Evolutionary conservation across 1,140 invertebrate genomes (phyloP).

Genomic region (Ectropis grisescens): DNA sequence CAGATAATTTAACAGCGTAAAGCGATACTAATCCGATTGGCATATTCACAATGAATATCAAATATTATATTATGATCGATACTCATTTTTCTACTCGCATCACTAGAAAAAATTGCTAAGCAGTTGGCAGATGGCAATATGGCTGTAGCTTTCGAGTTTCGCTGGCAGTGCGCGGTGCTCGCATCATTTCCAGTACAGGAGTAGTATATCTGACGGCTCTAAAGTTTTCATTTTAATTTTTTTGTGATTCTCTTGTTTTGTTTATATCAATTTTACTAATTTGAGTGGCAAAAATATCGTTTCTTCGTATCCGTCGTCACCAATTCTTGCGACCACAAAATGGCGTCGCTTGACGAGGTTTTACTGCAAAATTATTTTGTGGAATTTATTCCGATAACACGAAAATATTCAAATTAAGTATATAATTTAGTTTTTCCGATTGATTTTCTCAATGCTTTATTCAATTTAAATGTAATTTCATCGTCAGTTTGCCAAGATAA

Average conservation of each 20-base stretch:
- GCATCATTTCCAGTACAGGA: constrained; percentile 48
- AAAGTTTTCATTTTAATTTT: constrained; percentile 64
- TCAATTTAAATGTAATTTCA: constrained; percentile 27
- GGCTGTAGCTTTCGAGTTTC: constrained; percentile 64
- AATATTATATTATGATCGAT: no score
- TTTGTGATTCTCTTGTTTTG: constrained; percentile 46
- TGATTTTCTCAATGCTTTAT: constrained; percentile 49
- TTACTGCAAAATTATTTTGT: constrained; percentile 63
- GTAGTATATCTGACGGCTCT: constrained; percentile 52
- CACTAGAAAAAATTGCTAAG: no score
- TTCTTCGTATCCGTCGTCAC: constrained; percentile 65
- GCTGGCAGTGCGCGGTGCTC: constrained; percentile 63
- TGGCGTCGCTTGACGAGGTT: constrained; percentile 69
- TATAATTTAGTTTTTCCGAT: no score
- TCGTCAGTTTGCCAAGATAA: constrained; percentile 38
- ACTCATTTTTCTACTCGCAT: no score
- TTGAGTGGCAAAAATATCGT: constrained; percentile 44
- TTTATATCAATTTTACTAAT: constrained; percentile 44
- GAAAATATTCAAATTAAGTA: no score
- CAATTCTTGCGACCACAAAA: constrained; percentile 69
- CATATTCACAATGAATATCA: no score
- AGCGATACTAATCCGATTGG: no score
- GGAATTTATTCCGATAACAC: constrained; percentile 39
- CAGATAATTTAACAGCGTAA: no score
- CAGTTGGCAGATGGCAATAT: constrained; percentile 51